Conservation (phyloP, 2,888 invertebrate genomes). For the Idaea dimidiata region DNA sequence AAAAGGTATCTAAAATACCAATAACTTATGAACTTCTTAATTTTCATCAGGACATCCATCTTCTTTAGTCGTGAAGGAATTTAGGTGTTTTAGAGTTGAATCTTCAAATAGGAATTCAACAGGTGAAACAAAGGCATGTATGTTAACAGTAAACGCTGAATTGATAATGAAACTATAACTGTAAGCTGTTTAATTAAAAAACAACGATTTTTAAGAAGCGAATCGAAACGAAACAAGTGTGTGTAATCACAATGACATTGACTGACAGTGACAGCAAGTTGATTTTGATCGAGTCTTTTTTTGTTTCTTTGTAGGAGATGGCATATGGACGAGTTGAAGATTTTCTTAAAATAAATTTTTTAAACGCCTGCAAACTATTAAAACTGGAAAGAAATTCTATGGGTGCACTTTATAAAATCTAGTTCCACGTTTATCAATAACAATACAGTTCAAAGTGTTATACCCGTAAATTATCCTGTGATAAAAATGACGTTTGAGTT, state of each 20-base stretch:
- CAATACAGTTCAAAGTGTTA: too few species aligned
- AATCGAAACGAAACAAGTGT: background rate
- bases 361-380: too few species aligned
- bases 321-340: background rate
- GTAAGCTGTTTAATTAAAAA: background rate
- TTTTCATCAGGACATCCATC: slow-evolving; percentile 54
- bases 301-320: background rate
- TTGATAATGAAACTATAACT: background rate
- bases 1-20: slow-evolving; percentile 83
- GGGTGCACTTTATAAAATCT: too few species aligned
- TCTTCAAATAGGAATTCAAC: background rate
- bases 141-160: background rate
- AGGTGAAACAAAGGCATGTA: background rate
- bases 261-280: background rate
- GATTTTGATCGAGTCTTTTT: background rate
- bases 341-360: too few species aligned
- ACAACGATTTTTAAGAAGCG: background rate
- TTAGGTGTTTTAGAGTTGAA: background rate
- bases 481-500: too few species aligned
- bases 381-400: too few species aligned
- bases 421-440: too few species aligned
- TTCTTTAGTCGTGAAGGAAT: slow-evolving; percentile 10
- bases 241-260: background rate
- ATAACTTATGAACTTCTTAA: slow-evolving; percentile 70
- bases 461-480: too few species aligned